Base-by-base conservation (phyloP, 1,140 invertebrate species). In the Cyclina sinensis region DNA sequence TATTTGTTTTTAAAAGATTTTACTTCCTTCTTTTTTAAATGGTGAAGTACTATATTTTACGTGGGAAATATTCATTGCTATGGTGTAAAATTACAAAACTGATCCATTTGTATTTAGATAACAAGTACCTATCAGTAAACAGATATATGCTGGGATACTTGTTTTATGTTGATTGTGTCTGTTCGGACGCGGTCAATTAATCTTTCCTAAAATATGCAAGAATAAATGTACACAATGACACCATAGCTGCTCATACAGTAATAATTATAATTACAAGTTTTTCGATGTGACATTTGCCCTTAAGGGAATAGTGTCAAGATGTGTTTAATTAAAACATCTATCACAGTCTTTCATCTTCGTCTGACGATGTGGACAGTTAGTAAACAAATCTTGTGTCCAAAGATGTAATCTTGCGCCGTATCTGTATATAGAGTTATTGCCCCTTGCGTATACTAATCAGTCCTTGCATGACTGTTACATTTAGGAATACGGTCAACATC, bases 311-410 rank as follows among this genome's bases (percentile, higher is more conserved):
- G 12, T 70, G 65, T 70, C 65, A 70, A 18, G 30, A 35, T 35
- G 65, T 70, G 65, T 70, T 70, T 70, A 70, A 70, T 70, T 70
- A 70, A 70, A 70, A 70, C 65, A 70, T 70, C 65, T 70, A 35
- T 70, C 30, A 70, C 65, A 5, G 1, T 30, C 3, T 30, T 30
- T 32, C 62, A 7, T 32, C 5, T 65, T 65, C 30, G 62, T 57
- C 54, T 57, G 54, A 18, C 24, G 24, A 57, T 18, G 54, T 4
- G 16, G n/a, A n/a, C n/a, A n/a, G n/a, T n/a, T n/a, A n/a, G n/a
- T n/a, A n/a, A n/a, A n/a, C n/a, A n/a, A n/a, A n/a, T n/a, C n/a
- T n/a, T n/a, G n/a, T n/a, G n/a, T n/a, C n/a, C n/a, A n/a, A n/a
- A n/a, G n/a, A n/a, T n/a, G n/a, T n/a, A n/a, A n/a, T n/a, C n/a